Evolutionary conservation across 2,797 vertebrate species (phyloP).

Genomic region (Galaxias olidus): DNA sequence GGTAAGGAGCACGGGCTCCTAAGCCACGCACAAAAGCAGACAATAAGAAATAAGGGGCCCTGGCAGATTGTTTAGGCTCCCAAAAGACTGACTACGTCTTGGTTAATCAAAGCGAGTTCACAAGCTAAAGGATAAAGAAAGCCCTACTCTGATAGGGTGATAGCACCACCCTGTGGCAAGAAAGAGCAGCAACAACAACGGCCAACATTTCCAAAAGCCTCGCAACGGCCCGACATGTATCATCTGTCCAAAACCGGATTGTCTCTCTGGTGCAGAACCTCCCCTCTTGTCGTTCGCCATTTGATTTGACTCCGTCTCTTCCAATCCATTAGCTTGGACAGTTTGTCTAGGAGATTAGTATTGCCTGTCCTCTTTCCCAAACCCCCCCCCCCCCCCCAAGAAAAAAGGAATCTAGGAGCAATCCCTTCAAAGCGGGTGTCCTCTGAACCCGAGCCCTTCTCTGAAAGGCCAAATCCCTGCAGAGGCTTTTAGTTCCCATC

Average conservation of each 20-base stretch:
- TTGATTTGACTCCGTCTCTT: slow-evolving; percentile 22
- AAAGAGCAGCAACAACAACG: not conserved
- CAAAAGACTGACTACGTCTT: too few species aligned
- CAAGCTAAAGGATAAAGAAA: too few species aligned
- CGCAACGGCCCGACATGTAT: not conserved
- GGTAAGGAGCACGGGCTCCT: not conserved
- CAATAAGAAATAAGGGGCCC: too few species aligned
- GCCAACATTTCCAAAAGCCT: not conserved
- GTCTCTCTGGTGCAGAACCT: slow-evolving; percentile 36
- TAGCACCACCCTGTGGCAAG: not conserved
- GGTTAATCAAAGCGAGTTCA: too few species aligned
- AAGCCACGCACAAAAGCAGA: not conserved
- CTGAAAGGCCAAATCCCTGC: slow-evolving; percentile 6
- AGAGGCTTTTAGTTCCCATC: slow-evolving; percentile 17
- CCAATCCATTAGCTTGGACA: slow-evolving; percentile 16
- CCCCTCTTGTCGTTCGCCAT: slow-evolving; percentile 32
- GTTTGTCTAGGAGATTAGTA: slow-evolving; percentile 44
- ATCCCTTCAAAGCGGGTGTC: slow-evolving; percentile 27
- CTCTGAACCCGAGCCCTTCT: not conserved
- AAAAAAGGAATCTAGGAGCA: slow-evolving; percentile 3
- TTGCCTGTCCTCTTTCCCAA: slow-evolving; percentile 14
- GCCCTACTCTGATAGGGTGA: not conserved
- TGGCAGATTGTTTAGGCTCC: too few species aligned
- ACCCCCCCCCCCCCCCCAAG: not conserved
- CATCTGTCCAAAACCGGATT: slow-evolving; percentile 16